Base-by-base conservation (phyloP, 2,113 vertebrate species). In the Panthera uncia region DNA sequence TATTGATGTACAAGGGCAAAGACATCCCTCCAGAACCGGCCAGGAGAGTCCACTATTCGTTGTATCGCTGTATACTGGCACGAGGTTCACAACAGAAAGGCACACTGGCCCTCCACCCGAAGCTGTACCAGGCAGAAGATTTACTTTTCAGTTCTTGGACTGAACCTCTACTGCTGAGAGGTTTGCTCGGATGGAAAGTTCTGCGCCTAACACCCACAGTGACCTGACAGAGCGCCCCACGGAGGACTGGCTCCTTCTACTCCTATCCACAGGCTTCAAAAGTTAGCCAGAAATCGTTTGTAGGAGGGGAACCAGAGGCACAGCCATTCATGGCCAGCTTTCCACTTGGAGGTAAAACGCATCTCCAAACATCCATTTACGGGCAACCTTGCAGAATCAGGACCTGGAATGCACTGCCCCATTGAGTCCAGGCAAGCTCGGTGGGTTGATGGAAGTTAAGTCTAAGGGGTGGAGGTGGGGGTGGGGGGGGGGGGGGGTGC, bases 401-500 rank as follows among this genome's bases (percentile, higher is more conserved):
- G 93, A 23, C 76, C 90, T 19, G 12, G 31, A 52, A 13, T 3
- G 23, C 3, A 21, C 1, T 48, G 41, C 71, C 52, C 25, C 45
- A 48, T 10, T 7, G 15, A 12, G 15, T 9, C 21, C 73, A 41
- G 76, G n/a, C 66, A 71, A 11, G 36, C 73, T 61, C 50, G 29
- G 55, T 10, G 5, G 50, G 27, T 0, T 4, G 55, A 31, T 1
- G 41, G 9, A 65, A 66, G 57, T 50, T n/a, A 23, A 15, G 68
- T n/a, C 4, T 57, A 1, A 1, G 12, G 23, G 25, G 0, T 13
- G 14, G 19, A 33, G 8, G 14, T 1, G 41, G 6, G 63, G 14
- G 27, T 36, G 38, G 68, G 2, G 10, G 8, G 0, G 1, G 7
- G 14, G 55, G 11, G 7, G 48, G 0, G 2, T 13, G 1, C 0